These are phyloP conservation scores for Leptura quadrifasciata DNA, from an alignment of 2,888 invertebrate species.

Conservation along the genomic window DNA sequence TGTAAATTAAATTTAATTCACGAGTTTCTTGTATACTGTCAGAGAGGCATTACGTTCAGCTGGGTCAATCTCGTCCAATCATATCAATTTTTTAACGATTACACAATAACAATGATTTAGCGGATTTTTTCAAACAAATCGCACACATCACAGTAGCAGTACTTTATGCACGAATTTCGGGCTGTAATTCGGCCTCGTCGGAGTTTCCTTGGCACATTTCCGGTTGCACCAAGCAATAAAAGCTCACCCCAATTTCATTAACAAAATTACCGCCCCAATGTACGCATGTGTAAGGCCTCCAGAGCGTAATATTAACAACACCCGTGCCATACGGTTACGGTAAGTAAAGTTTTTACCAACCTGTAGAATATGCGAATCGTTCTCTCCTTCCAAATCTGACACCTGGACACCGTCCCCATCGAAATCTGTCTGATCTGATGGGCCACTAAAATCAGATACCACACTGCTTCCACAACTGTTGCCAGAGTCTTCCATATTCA, in stretches of 20 bases:
- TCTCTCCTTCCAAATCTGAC: slow-evolving; percentile 77
- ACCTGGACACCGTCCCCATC: slow-evolving; percentile 78
- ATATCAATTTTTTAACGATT: no score
- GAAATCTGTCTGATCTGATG: slow-evolving; percentile 73
- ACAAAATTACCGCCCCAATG: neutral
- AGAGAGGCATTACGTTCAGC: no score
- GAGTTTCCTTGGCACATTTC: neutral
- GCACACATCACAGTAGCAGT: neutral
- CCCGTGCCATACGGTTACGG: neutral
- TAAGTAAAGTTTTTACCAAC: slow-evolving; percentile 59
- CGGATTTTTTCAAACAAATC: neutral
- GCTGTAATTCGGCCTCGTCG: neutral
- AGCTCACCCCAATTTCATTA: slow-evolving; percentile 8
- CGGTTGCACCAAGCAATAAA: neutral
- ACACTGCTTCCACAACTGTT: slow-evolving; percentile 74
- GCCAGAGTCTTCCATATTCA: slow-evolving; percentile 73
- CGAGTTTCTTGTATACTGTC: no score
- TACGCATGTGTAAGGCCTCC: slow-evolving; percentile 28
- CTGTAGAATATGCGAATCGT: slow-evolving; percentile 71
- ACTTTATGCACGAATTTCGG: neutral
- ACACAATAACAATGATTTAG: no score
- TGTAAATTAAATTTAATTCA: no score
- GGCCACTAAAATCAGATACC: slow-evolving; percentile 71
- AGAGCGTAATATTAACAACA: neutral
- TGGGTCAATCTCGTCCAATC: no score